Base-by-base conservation (phyloP, 2,888 invertebrate genomes). In the Epsilonema sp. region DNA sequence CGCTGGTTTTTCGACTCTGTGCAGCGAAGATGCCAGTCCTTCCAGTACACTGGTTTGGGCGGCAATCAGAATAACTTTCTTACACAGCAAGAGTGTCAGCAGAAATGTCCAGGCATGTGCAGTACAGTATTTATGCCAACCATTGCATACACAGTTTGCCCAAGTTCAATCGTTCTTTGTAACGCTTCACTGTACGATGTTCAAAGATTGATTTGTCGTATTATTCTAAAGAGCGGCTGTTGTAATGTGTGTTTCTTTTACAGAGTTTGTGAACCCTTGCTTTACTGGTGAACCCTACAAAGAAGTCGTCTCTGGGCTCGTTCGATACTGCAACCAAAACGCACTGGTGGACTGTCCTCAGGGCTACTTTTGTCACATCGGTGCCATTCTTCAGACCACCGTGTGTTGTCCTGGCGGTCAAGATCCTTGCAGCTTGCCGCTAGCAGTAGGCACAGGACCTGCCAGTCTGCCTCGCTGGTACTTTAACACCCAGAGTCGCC, bases 241-340 rank as follows among this genome's bases (percentile, higher is more conserved):
- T n/a, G n/a, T n/a, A n/a, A n/a, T n/a, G n/a, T n/a, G n/a, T n/a
- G n/a, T n/a, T n/a, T n/a, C n/a, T n/a, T n/a, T 31, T 31, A 11
- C 31, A 31, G 39, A 39, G 22, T 42, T 52, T 60, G 60, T 59
- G 3, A 62, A 62, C 46, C 62, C 62, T 2, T 62, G 62, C 53
- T 52, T 56, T 25, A 48, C 55, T 25, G 61, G 62, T 1, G 46
- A 49, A 4, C 62, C 62, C n/a, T 62, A 53, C 53, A 38, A 26
- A 13, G 43, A 47, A 2, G 23, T 23, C 5, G 2, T 4, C 3
- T 2, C 39, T 2, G n/a, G 21, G 3, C 26, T 45, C 8, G 45
- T 45, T n/a, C 26, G 40, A 20, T 45, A 26, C 39, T 45, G 45
- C 40, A 23, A 21, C 16, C 21, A 24, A 20, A 45, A 38, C n/a